Percentiles rank a stretch among this genome's conserved stretches.
phyloP scores from a whole-genome alignment of 2,888 invertebrate genomes.

The Epistrophe eligans region DNA sequence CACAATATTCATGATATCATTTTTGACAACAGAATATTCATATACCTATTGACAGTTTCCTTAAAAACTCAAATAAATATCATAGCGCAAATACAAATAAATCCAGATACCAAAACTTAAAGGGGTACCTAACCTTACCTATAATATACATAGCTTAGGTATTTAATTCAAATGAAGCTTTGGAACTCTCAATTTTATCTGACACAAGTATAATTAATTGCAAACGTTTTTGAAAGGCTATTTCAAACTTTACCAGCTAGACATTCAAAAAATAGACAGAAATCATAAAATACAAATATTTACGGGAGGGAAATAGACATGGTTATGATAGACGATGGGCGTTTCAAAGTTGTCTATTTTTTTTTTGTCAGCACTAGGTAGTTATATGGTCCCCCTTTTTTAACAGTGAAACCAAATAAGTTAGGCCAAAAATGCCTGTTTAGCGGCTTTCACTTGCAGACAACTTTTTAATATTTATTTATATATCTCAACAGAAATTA shows the following conservation, averaged over 20 bases:
- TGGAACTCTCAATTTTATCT: conserved; percentile 64
- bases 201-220: conserved; percentile 73
- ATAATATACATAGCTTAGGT: not conserved
- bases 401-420: conserved; percentile 1
- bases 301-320: not conserved
- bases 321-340: conserved; percentile 36
- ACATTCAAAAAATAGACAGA: conserved; percentile 65
- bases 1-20: conserved; percentile 42
- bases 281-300: conserved; percentile 26
- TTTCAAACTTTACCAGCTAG: conserved; percentile 18
- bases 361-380: conserved; percentile 50
- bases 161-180: conserved; percentile 49
- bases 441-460: conserved; percentile 68
- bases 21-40: conserved; percentile 67
- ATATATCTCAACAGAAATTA: not conserved
- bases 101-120: conserved; percentile 21
- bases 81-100: conserved; percentile 29
- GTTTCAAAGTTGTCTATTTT: conserved; percentile 48
- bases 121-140: conserved; percentile 32
- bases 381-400: not conserved
- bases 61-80: conserved; percentile 39
- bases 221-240: conserved; percentile 71
- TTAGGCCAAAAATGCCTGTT: conserved; percentile 49
- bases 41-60: conserved; percentile 63
- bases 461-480: conserved; percentile 45